Evolutionary conservation across 2,113 vertebrate genomes (phyloP).

Genomic region (Pleuronectes platessa): DNA sequence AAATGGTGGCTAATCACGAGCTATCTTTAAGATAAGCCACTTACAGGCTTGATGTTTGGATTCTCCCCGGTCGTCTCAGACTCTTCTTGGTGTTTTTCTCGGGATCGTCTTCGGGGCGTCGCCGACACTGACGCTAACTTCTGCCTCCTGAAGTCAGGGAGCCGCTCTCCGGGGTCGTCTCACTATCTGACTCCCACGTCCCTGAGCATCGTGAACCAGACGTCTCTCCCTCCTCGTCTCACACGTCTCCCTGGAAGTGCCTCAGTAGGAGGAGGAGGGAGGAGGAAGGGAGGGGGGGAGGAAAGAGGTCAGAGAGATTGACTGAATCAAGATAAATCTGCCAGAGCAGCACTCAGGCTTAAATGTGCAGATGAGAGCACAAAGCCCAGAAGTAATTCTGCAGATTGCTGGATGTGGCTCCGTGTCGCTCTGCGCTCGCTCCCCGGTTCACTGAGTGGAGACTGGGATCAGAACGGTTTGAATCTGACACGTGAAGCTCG

Average conservation of each 20-base stretch:
- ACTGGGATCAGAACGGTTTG: conserved; percentile 35
- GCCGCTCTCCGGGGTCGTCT: conserved; percentile 21
- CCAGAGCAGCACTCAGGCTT: conserved; percentile 46
- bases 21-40: no score
- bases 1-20: no score
- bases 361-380: conserved; percentile 66
- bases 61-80: not conserved
- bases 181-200: conserved; percentile 58
- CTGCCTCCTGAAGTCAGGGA: conserved; percentile 38
- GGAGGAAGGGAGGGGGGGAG: not conserved
- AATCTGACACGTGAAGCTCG: not conserved
- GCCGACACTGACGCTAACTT: conserved; percentile 49
- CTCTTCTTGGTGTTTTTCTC: not conserved
- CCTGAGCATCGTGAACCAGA: conserved; percentile 45
- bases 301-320: conserved; percentile 70
- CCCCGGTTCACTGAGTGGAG: not conserved
- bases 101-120: conserved; percentile 26
- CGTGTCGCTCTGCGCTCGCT: not conserved
- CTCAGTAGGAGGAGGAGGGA: conserved; percentile 13
- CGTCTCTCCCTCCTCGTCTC: conserved; percentile 26
- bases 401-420: conserved; percentile 61
- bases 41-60: no score
- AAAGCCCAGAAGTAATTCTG: conserved; percentile 70
- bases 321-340: conserved; percentile 70
- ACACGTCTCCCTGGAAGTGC: conserved; percentile 37